Evolutionary conservation across 2,888 invertebrate genomes (phyloP).

Genomic region (Cataglyphis cursor): DNA sequence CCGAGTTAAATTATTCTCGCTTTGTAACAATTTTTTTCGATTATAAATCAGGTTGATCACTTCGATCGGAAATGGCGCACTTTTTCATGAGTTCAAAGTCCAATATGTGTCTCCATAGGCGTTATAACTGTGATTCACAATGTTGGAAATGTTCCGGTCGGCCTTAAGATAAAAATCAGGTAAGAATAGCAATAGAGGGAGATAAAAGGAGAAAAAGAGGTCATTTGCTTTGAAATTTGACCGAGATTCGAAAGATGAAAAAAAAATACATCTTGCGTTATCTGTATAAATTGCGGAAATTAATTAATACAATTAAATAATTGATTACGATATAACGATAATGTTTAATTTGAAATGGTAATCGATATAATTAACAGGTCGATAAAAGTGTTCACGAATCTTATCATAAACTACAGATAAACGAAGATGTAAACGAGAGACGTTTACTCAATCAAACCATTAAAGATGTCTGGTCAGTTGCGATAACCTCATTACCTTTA

Average conservation of each 20-base stretch:
- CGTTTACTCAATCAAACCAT: slow-evolving; percentile 4
- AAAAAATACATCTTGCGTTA: not conserved
- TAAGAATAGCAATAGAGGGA: not conserved
- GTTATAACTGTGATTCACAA: not conserved
- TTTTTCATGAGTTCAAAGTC: slow-evolving; percentile 9
- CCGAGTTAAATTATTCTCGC: not conserved
- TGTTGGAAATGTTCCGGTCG: slow-evolving; percentile 1
- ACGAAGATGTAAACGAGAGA: not conserved
- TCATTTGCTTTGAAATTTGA: not conserved
- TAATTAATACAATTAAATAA: not conserved
- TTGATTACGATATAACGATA: not conserved
- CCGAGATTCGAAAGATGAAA: not conserved
- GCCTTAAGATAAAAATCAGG: not conserved
- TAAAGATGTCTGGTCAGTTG: not conserved
- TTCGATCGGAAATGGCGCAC: not conserved
- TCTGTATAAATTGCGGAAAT: not conserved
- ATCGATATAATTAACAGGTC: not conserved
- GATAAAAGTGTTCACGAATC: not conserved
- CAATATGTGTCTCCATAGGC: not conserved
- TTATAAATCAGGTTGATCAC: not conserved
- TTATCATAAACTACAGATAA: slow-evolving; percentile 23
- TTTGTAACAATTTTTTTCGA: not conserved
- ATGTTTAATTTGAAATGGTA: slow-evolving; percentile 2
- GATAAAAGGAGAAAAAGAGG: not conserved
- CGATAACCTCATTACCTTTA: slow-evolving; percentile 14